phyloP scores from a whole-genome alignment of 2,888 invertebrate species.

The Dryomyza anilis region DNA sequence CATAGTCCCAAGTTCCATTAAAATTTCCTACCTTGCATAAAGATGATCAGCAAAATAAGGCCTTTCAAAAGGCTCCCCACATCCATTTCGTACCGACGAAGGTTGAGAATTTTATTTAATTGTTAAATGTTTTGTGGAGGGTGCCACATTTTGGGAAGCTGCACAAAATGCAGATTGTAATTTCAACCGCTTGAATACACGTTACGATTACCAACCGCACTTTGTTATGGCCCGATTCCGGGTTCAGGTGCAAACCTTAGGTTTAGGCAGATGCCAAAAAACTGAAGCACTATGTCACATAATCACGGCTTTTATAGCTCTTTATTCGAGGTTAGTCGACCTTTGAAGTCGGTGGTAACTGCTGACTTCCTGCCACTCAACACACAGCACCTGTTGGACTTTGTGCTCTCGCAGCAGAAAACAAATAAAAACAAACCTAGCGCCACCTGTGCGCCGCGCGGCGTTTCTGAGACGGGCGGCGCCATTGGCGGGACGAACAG shows the following conservation, averaged over 20 bases:
- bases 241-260: background rate
- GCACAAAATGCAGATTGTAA: background rate
- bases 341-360: background rate
- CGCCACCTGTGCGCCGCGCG: background rate
- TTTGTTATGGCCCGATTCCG: too few species aligned
- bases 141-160: constrained; percentile 18
- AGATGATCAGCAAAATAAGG: constrained; percentile 2
- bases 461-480: too few species aligned
- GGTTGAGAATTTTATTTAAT: background rate
- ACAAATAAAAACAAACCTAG: background rate
- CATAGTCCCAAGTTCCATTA: too few species aligned
- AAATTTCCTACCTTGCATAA: constrained; percentile 19
- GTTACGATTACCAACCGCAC: background rate
- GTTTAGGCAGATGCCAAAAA: background rate
- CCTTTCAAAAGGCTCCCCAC: background rate
- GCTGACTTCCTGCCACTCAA: background rate
- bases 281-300: background rate
- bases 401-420: background rate
- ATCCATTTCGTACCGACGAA: constrained; percentile 4
- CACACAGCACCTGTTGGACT: constrained; percentile 13
- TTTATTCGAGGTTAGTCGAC: background rate
- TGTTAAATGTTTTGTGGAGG: constrained; percentile 5
- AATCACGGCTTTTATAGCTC: constrained; percentile 18
- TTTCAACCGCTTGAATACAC: background rate
- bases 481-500: background rate